Percentiles rank a stretch among this genome's conserved stretches.
Evolutionary conservation across 2,113 vertebrate genomes (phyloP).

Genomic region (Semnopithecus entellus): DNA sequence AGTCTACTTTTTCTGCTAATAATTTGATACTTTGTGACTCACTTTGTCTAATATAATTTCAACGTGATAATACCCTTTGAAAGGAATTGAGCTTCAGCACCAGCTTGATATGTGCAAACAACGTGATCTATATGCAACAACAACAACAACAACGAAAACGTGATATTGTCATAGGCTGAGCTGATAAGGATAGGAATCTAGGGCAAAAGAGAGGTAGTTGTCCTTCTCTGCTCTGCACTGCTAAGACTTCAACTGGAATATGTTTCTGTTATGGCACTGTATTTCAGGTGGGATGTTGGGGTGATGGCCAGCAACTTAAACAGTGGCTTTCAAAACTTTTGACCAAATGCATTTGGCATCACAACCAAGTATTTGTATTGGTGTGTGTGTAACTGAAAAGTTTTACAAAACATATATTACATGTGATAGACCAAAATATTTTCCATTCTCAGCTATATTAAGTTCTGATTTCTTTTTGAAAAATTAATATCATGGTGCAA

Average conservation of each 20-base stretch:
- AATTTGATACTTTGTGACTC: background rate
- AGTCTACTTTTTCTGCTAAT: background rate
- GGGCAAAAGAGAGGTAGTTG: background rate
- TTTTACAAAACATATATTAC: background rate
- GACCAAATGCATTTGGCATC: background rate
- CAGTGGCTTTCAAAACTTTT: background rate
- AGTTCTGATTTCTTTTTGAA: background rate
- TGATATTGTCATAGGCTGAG: background rate
- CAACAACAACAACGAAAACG: background rate
- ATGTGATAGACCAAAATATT: background rate
- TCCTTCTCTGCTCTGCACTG: background rate
- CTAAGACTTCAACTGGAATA: background rate
- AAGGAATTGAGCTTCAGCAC: background rate
- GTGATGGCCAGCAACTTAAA: background rate
- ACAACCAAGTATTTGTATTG: background rate
- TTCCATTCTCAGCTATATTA: background rate
- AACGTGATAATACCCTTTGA: background rate
- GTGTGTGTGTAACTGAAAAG: background rate
- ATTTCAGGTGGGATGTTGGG: background rate
- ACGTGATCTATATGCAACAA: background rate
- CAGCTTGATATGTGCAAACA: background rate
- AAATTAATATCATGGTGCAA: background rate
- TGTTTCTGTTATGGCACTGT: background rate
- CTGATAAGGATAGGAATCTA: background rate
- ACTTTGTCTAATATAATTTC: background rate